Evolutionary conservation across 2,797 vertebrate genomes (phyloP), one percentile per base, ranked within the genome.

Genomic region (Vultur gryphus): DNA sequence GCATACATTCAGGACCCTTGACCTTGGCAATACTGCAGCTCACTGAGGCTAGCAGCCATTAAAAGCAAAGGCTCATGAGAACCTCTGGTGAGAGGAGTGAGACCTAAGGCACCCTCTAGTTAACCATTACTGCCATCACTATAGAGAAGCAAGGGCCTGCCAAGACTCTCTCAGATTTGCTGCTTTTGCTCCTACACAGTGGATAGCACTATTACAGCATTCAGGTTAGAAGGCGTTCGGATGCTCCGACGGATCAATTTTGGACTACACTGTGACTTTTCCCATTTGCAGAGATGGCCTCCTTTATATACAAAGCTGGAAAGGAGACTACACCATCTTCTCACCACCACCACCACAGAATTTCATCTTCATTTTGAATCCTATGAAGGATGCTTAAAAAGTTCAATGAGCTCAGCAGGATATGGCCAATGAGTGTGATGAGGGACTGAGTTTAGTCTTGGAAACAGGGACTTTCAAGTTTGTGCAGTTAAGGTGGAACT

Each of bases 1-100:
- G 0, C 0, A 0, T 49, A 46, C 33, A 24, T 71, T 37, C 20
- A 11, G 24, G 51, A 39, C 33, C 46, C 24, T 44, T 43, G 33
- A 41, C 43, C 13, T 59, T 62, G 55, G 20, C 43, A 82, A 41
- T 6, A 16, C 21, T 80, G 49, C 43, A 94, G 16, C 9, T 89
- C 67, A 57, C 19, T 70, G 23, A 81, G 41, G 13, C 0, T 0
- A 92, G 17, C 9, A 31, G 20, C 17, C 24, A 31, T n/a, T 33
- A 33, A 58, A 76, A 72, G 14, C 10, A 70, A 84, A 69, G 44
- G 24, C 15, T 57, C 2, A 3, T 35, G 21, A 87, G 23, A 93
- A 26, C 20, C 26, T 59, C 64, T 58, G 41, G 29, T 48, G 37
- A 83, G 58, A 72, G 31, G 7, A 16, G 3, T 10, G 21, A 31